Evolutionary conservation across 2,113 vertebrate species (phyloP).

Genomic region (Crotalus viridis): DNA sequence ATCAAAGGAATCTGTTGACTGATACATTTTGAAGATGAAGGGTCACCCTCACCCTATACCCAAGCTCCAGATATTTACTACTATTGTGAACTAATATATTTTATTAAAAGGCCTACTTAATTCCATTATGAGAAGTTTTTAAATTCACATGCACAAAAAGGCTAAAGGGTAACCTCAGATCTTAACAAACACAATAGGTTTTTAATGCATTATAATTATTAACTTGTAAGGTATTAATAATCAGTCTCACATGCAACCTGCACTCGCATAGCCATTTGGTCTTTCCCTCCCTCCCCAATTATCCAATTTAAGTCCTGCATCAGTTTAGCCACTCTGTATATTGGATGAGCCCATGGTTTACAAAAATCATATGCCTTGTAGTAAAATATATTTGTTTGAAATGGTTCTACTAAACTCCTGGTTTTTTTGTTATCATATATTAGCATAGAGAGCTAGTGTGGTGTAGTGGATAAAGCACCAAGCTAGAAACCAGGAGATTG

Average conservation of each 20-base stretch:
- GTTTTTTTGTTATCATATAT: background rate
- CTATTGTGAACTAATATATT: too few relatives aligned
- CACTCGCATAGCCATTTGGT: background rate
- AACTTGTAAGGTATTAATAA: background rate
- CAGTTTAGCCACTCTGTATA: background rate
- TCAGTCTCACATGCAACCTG: background rate
- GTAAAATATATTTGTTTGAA: background rate
- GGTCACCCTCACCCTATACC: too few relatives aligned
- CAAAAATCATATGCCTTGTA: background rate
- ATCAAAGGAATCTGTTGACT: background rate
- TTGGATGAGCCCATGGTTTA: background rate
- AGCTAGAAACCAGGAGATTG: background rate
- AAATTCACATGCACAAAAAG: background rate
- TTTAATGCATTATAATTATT: background rate
- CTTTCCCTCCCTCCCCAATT: background rate
- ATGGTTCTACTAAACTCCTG: background rate
- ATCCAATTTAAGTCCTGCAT: background rate
- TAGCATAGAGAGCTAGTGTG: background rate
- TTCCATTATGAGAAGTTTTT: background rate
- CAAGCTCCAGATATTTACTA: too few relatives aligned
- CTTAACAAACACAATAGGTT: background rate
- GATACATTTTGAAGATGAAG: background rate
- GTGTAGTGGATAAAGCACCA: background rate
- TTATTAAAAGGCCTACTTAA: background rate
- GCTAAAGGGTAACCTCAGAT: background rate